Evolutionary conservation across 2,113 vertebrate species (phyloP).

Genomic region (Marcusenius ussheri): DNA sequence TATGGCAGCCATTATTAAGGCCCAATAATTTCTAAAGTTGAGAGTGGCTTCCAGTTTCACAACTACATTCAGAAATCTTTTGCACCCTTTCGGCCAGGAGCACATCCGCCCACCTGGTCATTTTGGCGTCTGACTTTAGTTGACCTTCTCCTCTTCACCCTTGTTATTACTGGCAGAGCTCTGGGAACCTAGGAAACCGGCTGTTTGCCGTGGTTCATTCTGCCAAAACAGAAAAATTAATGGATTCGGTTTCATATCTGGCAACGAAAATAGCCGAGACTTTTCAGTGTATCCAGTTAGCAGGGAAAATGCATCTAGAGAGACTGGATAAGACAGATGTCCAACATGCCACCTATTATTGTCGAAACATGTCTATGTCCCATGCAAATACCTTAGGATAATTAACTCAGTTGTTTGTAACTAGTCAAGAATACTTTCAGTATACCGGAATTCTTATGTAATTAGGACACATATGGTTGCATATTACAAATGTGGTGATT

Average conservation of each 20-base stretch:
- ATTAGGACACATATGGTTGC: not conserved
- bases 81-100: not conserved
- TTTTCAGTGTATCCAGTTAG: not conserved
- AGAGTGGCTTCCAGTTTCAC: not conserved
- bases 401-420: not conserved
- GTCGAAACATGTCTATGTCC: not conserved
- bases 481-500: not conserved
- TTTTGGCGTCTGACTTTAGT: not conserved
- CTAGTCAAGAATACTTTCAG: not conserved
- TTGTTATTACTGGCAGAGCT: not conserved
- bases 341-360: not conserved
- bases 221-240: not conserved
- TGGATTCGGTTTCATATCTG: not conserved
- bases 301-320: not conserved
- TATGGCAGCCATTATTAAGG: not conserved
- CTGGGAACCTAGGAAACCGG: not conserved
- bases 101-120: conserved; percentile 9
- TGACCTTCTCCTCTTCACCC: not conserved
- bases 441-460: not conserved
- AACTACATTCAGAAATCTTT: not conserved
- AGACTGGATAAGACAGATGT: not conserved
- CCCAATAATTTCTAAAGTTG: not conserved
- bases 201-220: not conserved
- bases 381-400: not conserved
- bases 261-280: not conserved